Evolutionary conservation across 1,140 invertebrate genomes (phyloP).

Genomic region (Temnothorax curvispinosus): DNA sequence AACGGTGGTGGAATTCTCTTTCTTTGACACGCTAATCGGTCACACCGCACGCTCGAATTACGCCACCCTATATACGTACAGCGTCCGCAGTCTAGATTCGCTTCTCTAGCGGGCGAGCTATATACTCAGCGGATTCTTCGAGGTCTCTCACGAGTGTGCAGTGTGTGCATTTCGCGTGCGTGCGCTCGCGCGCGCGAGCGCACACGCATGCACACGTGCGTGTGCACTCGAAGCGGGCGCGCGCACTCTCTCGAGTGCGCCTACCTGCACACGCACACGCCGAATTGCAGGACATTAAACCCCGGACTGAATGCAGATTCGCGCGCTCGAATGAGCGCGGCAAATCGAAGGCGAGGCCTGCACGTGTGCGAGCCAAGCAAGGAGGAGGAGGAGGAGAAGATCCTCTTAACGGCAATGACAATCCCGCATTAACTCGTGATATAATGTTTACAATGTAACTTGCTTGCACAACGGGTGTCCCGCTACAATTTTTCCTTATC

Average conservation of each 20-base stretch:
- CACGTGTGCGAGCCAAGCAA: not conserved
- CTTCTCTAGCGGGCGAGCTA: slow-evolving; percentile 25
- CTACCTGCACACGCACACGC: slow-evolving; percentile 28
- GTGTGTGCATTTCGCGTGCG: not conserved
- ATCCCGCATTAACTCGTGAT: slow-evolving; percentile 17
- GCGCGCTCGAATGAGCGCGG: slow-evolving; percentile 37
- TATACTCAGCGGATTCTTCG: slow-evolving; percentile 53
- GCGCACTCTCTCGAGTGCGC: not conserved
- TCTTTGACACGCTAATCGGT: not conserved
- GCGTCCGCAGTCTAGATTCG: slow-evolving; percentile 32
- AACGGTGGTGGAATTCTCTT: not conserved
- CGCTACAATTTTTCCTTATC: not conserved
- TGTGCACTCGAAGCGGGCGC: not conserved
- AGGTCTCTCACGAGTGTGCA: slow-evolving; percentile 4
- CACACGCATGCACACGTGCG: not conserved
- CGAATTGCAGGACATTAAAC: slow-evolving; percentile 60
- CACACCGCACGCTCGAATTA: not conserved
- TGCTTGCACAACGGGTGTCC: not conserved
- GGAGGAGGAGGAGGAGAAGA: slow-evolving; percentile 6
- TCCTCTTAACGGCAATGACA: slow-evolving; percentile 24
- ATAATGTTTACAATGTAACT: slow-evolving; percentile 24
- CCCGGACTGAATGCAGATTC: slow-evolving; percentile 44
- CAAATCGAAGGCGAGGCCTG: slow-evolving; percentile 47
- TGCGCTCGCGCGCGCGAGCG: not conserved
- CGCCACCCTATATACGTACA: not conserved